A percentile compares a stretch with the other conserved stretches of the same genome.
These are phyloP conservation scores for Athene noctua DNA, from an alignment of 2,113 vertebrate species.

Conservation along the genomic window DNA sequence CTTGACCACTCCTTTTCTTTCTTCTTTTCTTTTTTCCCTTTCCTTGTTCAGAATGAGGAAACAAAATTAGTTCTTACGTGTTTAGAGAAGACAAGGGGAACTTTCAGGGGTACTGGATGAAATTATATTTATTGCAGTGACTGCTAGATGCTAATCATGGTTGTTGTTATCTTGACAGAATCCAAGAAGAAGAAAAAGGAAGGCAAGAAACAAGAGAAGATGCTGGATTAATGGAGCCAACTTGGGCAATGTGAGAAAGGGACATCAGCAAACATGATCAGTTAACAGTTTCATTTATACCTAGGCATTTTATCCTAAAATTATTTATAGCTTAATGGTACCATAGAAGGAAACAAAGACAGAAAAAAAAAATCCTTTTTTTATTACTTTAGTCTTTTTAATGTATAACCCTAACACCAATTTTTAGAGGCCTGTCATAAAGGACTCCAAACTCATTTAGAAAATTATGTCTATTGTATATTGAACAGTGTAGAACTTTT, in stretches of 20 bases:
- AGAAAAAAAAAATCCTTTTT: neutral
- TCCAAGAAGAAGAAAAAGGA: conserved; percentile 88
- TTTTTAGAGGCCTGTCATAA: conserved; percentile 70
- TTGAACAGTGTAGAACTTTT: conserved; percentile 52
- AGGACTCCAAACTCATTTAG: conserved; percentile 72
- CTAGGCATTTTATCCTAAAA: conserved; percentile 76
- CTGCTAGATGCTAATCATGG: neutral
- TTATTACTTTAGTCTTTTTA: conserved; percentile 72
- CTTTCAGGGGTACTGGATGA: neutral
- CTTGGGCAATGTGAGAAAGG: conserved; percentile 24
- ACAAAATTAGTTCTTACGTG: neutral
- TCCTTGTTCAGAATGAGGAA: neutral
- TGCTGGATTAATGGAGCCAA: conserved; percentile 74
- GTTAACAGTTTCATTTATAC: conserved; percentile 78
- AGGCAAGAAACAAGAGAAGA: conserved; percentile 84
- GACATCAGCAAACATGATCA: conserved; percentile 63
- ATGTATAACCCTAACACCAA: conserved; percentile 72
- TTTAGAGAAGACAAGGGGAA: neutral
- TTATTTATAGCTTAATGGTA: conserved; percentile 80
- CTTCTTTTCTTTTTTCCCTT: neutral
- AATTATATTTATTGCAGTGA: neutral
- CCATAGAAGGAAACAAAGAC: conserved; percentile 68
- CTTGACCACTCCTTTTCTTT: neutral
- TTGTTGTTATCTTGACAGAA: conserved; percentile 65
- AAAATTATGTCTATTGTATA: conserved; percentile 56